Evolutionary conservation across 1,140 invertebrate genomes (phyloP), one percentile per base, ranked within the genome.

Genomic region (Leptinotarsa defecta): DNA sequence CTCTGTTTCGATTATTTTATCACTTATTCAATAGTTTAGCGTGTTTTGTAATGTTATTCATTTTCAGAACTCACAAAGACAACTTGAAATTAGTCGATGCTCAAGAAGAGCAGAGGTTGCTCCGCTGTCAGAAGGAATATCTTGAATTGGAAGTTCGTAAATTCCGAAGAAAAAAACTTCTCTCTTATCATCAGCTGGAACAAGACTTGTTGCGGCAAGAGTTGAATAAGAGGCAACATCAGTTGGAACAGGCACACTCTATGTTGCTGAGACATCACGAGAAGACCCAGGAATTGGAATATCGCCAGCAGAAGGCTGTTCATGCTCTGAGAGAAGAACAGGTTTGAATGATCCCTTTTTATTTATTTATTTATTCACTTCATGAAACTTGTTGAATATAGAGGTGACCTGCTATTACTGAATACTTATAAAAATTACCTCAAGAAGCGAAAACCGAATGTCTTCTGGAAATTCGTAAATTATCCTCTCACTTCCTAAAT

Each of bases 261-360:
- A 98, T 99, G 94, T 87, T 99, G 57, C 86, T 98, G 61, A 90
- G 96, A 73, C 98, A 99, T 87, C 97, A 99, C 86, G 96, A 99
- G 84, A 94, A 96, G 84, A 98, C 97, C 34, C 95, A 98, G 86
- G 96, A 99, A 84, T 87, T 99, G 68, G 98, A 99, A 85, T 97
- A 96, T 86, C 88, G 94, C 76, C 97, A 99, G 85, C 95, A 99
- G 86, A 94, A 96, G 84, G 94, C 95, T 67, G 95, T 99, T 61
- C 97, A 99, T 85, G 91, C 92, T 68, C 87, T 98, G 81, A 89
- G 96, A 71, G 96, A 98, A 84, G 97, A 99, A 80, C 94, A 95
- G 85, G 81, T 81, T 71, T 65, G 17, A 73, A 57, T 69, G 15
- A 89, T 96, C 63, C 15, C 24, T 57, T 19, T 22, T 75, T 49